Evolutionary conservation across 37 sponge, comb jelly and placozoan genomes (phyloP), one percentile per base, ranked within the genome.

Genomic region (Halichondria panicea): DNA sequence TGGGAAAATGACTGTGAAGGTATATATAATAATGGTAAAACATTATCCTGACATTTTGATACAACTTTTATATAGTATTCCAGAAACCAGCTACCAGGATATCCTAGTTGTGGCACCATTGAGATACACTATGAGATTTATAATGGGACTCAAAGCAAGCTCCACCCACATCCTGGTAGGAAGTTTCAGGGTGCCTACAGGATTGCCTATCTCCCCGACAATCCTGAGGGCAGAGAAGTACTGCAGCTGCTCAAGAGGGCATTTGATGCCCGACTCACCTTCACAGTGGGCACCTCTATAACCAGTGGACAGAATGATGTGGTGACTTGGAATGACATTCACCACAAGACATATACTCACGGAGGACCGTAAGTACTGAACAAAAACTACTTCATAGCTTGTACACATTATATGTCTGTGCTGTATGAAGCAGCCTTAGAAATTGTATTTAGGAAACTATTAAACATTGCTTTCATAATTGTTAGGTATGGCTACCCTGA

Each of bases 401-500:
- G n/a, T n/a, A n/a, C n/a, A n/a, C n/a, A n/a, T n/a, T n/a, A 61
- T 19, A 61, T 22, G 12, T 61, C 11, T 61, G 24, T 31, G 28
- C 12, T 61, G 63, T 61, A 61, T 61, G 28, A 11, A 52, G 15
- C 19, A 21, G 19, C 19, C 15, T n/a, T n/a, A n/a, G n/a, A n/a
- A n/a, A n/a, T n/a, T n/a, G n/a, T n/a, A n/a, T n/a, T n/a, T n/a
- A n/a, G n/a, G n/a, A n/a, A n/a, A n/a, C n/a, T n/a, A n/a, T n/a
- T 11, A 48, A 11, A 48, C 52, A 48, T 15, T 48, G 52, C 52
- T 18, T 48, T 11, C 52, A 15, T n/a, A n/a, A n/a, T n/a, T n/a
- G n/a, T 48, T 15, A 68, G 78, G 18, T 84, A 89, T 80, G 92
- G 92, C 55, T 91, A 91, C 58, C 92, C 92, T 42, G 92, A 91